phyloP scores from a whole-genome alignment of 2,888 invertebrate species.

The Athrips mouffetella region DNA sequence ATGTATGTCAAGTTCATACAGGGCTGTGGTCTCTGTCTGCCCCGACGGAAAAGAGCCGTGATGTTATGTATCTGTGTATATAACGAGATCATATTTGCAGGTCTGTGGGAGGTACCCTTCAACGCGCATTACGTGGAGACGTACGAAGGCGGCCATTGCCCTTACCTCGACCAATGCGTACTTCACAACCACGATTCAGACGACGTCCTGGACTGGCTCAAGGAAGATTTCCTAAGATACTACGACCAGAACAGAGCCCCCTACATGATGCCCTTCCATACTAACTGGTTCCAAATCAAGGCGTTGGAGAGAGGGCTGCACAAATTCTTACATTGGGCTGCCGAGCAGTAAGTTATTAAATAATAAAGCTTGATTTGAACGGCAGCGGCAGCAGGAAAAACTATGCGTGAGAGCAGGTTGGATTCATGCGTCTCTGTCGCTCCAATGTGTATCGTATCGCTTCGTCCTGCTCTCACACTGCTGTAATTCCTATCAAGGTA shows the following conservation, averaged over 20 bases:
- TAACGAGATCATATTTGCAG: too few species aligned
- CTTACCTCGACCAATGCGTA: slow-evolving; percentile 94
- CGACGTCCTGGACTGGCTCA: slow-evolving; percentile 90
- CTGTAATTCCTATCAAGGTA: too few species aligned
- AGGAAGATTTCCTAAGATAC: slow-evolving; percentile 91
- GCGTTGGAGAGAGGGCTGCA: slow-evolving; percentile 88
- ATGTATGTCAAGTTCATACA: too few species aligned
- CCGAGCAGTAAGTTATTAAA: slow-evolving; percentile 64
- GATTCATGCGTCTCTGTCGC: too few species aligned
- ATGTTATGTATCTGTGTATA: too few species aligned
- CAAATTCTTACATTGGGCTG: slow-evolving; percentile 91
- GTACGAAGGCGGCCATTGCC: slow-evolving; percentile 94
- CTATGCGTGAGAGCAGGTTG: too few species aligned
- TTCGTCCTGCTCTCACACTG: too few species aligned
- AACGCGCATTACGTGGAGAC: slow-evolving; percentile 93
- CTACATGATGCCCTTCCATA: slow-evolving; percentile 97
- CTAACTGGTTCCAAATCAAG: slow-evolving; percentile 96
- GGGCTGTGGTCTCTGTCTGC: too few species aligned
- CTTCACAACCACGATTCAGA: slow-evolving; percentile 90
- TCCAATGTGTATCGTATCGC: too few species aligned
- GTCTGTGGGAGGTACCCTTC: slow-evolving; percentile 94
- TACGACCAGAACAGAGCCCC: slow-evolving; percentile 93
- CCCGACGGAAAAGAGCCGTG: too few species aligned
- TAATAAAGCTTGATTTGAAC: not conserved
- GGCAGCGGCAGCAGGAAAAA: not conserved